A percentile compares a stretch with the other conserved stretches of the same genome.
phyloP scores from a whole-genome alignment of 2,113 vertebrate species.

The Silurus meridionalis region DNA sequence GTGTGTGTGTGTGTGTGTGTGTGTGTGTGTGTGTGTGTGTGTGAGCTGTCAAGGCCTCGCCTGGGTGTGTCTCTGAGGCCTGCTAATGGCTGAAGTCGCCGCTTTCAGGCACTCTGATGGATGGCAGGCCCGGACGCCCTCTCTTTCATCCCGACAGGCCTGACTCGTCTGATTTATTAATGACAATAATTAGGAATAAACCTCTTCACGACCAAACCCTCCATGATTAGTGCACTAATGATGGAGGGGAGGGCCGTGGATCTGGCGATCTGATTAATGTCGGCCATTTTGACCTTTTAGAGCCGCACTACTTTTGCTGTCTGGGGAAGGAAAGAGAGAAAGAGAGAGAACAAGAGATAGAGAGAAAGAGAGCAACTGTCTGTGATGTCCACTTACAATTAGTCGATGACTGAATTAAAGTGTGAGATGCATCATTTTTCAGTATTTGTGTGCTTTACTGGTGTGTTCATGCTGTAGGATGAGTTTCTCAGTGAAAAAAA shows the following conservation, averaged over 20 bases:
- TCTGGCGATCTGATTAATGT: conserved; percentile 57
- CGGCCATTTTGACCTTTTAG: conserved; percentile 61
- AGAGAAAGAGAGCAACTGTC: conserved; percentile 43
- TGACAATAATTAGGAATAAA: conserved; percentile 67
- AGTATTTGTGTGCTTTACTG: conserved; percentile 24
- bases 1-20: conserved; percentile 2
- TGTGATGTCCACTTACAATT: conserved; percentile 56
- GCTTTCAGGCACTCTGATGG: conserved; percentile 56
- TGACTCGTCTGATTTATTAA: conserved; percentile 62
- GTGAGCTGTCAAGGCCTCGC: conserved; percentile 35
- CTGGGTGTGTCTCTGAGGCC: conserved; percentile 51
- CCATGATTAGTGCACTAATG: conserved; percentile 62
- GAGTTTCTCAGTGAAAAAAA: background rate
- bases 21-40: conserved; percentile 4
- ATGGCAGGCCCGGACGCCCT: conserved; percentile 51
- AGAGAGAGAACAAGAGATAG: conserved; percentile 15
- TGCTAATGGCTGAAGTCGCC: conserved; percentile 53
- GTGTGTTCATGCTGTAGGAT: background rate
- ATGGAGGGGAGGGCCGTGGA: conserved; percentile 56
- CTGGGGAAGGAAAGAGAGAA: conserved; percentile 41
- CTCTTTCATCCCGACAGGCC: conserved; percentile 61
- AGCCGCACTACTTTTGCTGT: conserved; percentile 47
- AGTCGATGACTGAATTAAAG: conserved; percentile 50
- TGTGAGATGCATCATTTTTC: conserved; percentile 32
- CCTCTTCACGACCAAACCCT: conserved; percentile 62